Evolutionary conservation across 2,113 vertebrate species (phyloP), one percentile per base, ranked within the genome.

Genomic region (Oncorhynchus nerka): DNA sequence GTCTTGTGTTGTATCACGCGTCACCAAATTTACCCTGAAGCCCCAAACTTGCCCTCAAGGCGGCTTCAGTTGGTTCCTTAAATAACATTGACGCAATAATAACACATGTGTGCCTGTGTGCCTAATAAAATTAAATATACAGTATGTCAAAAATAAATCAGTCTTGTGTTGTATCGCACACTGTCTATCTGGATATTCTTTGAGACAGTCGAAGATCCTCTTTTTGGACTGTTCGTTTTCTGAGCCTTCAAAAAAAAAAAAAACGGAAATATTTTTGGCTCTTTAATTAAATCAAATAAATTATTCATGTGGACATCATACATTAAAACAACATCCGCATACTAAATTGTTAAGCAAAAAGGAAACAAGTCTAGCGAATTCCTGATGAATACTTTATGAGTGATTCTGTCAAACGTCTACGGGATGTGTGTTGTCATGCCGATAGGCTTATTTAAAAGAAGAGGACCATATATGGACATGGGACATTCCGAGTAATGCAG

Each of bases 101-200:
- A 45, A 7, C 34, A 45, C 20, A 1, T 57, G 55, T 57, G 55
- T 57, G 51, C 19, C 13, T 57, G 51, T 57, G 51, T 57, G 55
- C 19, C 0, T 20, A 57, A 15, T 57, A 57, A 20, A 57, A 20
- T 20, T 0, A 20, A 57, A 15, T 57, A 7, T 57, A 57, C 55
- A 3, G 19, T 57, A 57, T 15, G 55, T 57, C 20, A 45, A 45
- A 45, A 11, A 11, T 1, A 12, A 12, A 45, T 11, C 3, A 3
- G 8, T 24, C 9, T 26, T 24, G 62, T 64, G 22, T 24, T 64
- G 12, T 77, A 75, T 80, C 75, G 78, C 83, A 79, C 84, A 16
- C 1, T 66, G 65, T 30, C 8, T 30, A 9, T 13, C 22, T 64
- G 39, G 51, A 19, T 5, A 19, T 55, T 15, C 28, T 22, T 16